Percentiles rank a stretch among this genome's conserved stretches.
These are phyloP conservation scores for Tangara arthus DNA, from an alignment of 2,797 vertebrate genomes.

Conservation along the genomic window DNA sequence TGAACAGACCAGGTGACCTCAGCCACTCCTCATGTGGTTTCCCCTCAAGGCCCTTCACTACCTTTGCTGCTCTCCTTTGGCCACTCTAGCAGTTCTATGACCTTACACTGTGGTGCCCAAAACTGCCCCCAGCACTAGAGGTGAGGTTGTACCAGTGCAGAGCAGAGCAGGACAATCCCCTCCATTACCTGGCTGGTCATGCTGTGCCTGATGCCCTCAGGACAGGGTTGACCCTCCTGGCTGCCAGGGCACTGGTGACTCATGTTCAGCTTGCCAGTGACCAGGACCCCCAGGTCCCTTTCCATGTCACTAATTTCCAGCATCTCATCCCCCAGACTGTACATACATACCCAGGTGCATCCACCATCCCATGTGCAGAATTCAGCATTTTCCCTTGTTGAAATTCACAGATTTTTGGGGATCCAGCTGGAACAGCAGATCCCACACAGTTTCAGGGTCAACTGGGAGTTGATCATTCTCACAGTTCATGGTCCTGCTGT, in stretches of 20 bases:
- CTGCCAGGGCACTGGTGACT: neutral
- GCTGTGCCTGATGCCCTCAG: neutral
- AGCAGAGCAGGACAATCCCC: neutral
- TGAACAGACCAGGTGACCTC: neutral
- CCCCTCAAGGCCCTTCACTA: neutral
- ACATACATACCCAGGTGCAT: neutral
- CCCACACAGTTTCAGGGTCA: neutral
- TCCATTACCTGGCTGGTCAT: accelerated
- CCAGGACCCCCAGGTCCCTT: neutral
- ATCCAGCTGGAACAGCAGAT: neutral
- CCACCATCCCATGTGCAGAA: too few relatives aligned
- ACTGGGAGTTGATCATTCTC: neutral
- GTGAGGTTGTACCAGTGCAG: accelerated
- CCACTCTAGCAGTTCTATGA: neutral
- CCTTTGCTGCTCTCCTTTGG: neutral
- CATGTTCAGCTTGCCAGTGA: accelerated
- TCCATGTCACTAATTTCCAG: neutral
- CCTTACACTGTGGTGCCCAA: neutral
- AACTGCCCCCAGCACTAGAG: accelerated
- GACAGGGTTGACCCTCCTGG: accelerated
- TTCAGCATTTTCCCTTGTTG: neutral
- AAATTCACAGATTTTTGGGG: neutral
- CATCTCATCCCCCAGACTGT: neutral
- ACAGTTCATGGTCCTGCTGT: neutral
- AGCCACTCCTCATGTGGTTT: accelerated